Base-by-base conservation (phyloP, 2,888 invertebrate genomes). In the Drosophila tanythrix region DNA sequence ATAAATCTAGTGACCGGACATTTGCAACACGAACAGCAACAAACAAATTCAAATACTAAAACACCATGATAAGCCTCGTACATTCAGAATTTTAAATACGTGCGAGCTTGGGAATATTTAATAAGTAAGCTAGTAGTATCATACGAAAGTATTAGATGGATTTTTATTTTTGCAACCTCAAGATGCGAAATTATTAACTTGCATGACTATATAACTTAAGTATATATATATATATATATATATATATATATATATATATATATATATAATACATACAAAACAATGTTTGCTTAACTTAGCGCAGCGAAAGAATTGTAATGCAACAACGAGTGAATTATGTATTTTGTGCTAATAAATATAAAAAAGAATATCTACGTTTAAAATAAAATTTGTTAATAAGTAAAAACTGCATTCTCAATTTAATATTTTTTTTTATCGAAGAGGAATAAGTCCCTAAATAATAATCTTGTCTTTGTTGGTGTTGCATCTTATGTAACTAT, bases 101-200 rank as follows among this genome's bases (percentile, higher is more conserved):
- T 59, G 36, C 58, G 46, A 64, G 31, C 18, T 70, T 67, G 67
- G 15, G 2, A 64, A 29, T 69, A 55, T 33, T 64, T 65, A 59
- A 36, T 15, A 69, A 53, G 25, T 73, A 72, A 66, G 63, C 33
- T 51, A 66, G 72, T 61, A 67, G 58, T 72, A 65, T 81, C 50
- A 76, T 74, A 57, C 61, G 71, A 85, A 89, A 85, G 89, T 86
- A 89, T 89, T 89, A 89, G 57, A 69, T 68, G 67, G 59, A 70
- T 80, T 70, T 70, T 31, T 70, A 70, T 68, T 67, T 55, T 61
- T 79, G 76, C 63, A 71, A 68, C 46, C 52, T 70, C 52, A 55
- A 57, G 43, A 48, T 52, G 43, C 58, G 21, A 69, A 63, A 71
- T 59, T 13, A 63, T 68, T 66, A 63, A 52, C 25, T 62, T 67